A percentile compares a stretch with the other conserved stretches of the same genome.
These are phyloP conservation scores for Odontothrips loti DNA, from an alignment of 2,888 invertebrate genomes.

Conservation along the genomic window DNA sequence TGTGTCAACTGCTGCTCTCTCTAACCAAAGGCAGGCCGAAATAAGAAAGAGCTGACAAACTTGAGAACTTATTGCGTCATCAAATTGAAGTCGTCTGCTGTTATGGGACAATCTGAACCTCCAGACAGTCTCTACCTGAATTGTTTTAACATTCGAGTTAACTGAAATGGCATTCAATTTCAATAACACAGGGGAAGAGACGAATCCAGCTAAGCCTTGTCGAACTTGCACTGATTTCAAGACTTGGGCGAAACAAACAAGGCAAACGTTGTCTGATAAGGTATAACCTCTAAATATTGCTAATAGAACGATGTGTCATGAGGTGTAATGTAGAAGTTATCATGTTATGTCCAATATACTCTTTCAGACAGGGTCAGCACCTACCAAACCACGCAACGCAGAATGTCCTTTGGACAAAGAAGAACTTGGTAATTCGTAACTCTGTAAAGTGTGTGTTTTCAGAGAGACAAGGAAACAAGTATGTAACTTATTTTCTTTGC, in stretches of 20 bases:
- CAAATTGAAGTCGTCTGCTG: too few relatives aligned
- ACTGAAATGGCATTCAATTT: constrained; percentile 2
- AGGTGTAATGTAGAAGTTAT: constrained; percentile 28
- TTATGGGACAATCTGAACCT: too few relatives aligned
- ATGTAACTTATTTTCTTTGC: constrained; percentile 29
- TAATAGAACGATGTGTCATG: constrained; percentile 29
- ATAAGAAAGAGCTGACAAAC: too few relatives aligned
- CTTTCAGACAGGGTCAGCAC: neutral
- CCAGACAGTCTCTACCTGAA: too few relatives aligned
- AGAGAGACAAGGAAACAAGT: neutral
- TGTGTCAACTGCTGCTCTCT: too few relatives aligned
- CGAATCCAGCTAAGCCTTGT: constrained; percentile 45
- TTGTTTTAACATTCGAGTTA: too few relatives aligned
- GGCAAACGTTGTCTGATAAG: constrained; percentile 30
- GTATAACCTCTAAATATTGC: constrained; percentile 1
- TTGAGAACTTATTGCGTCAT: too few relatives aligned
- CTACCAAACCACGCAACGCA: constrained; percentile 39
- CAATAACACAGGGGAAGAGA: neutral
- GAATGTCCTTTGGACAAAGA: constrained; percentile 77
- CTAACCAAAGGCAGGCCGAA: too few relatives aligned
- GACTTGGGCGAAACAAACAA: constrained; percentile 56
- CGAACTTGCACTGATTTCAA: constrained; percentile 69
- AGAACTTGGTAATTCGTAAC: constrained; percentile 55
- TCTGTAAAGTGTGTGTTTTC: neutral
- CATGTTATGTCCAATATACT: neutral